A percentile compares a stretch with the other conserved stretches of the same genome.
Conservation (phyloP, 2,888 invertebrate species). For the Marasmarcha lunaedactyla region DNA sequence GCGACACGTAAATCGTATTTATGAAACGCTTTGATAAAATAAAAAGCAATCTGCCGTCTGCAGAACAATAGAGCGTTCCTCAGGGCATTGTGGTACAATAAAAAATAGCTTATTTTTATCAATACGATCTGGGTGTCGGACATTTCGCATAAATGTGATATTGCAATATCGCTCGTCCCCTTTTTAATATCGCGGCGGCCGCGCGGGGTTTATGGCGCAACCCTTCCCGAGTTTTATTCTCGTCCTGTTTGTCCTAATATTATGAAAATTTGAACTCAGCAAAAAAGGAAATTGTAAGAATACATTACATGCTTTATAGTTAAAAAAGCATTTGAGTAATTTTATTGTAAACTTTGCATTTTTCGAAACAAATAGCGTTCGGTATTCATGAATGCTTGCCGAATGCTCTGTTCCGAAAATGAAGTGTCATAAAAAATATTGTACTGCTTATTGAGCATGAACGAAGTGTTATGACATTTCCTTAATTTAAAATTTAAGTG, state of each 20-base stretch:
- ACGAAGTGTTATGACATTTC: too few relatives aligned
- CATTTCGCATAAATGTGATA: slow-evolving; percentile 71
- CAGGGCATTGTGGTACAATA: too few relatives aligned
- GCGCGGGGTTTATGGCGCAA: slow-evolving; percentile 57
- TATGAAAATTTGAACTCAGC: slow-evolving; percentile 67
- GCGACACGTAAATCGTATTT: too few relatives aligned
- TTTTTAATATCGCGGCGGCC: slow-evolving; percentile 64
- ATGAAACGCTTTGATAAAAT: too few relatives aligned
- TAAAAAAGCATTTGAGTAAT: too few relatives aligned
- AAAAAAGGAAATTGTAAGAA: slow-evolving; percentile 29
- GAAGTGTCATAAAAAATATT: too few relatives aligned
- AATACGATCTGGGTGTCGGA: slow-evolving; percentile 68
- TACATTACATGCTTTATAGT: slow-evolving; percentile 34
- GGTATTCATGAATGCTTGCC: too few relatives aligned
- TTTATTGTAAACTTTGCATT: too few relatives aligned
- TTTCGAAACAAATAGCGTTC: too few relatives aligned
- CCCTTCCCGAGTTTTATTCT: slow-evolving; percentile 68
- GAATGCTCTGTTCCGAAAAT: too few relatives aligned
- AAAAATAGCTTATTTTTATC: slow-evolving; percentile 69
- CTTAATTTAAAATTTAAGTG: too few relatives aligned
- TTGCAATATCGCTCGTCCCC: slow-evolving; percentile 69
- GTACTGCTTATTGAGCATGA: too few relatives aligned
- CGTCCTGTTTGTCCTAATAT: slow-evolving; percentile 69
- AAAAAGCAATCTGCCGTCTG: not conserved
- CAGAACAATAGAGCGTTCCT: not conserved